Evolutionary conservation across 2,888 invertebrate species (phyloP).

Genomic region (Dendrolimus houi): DNA sequence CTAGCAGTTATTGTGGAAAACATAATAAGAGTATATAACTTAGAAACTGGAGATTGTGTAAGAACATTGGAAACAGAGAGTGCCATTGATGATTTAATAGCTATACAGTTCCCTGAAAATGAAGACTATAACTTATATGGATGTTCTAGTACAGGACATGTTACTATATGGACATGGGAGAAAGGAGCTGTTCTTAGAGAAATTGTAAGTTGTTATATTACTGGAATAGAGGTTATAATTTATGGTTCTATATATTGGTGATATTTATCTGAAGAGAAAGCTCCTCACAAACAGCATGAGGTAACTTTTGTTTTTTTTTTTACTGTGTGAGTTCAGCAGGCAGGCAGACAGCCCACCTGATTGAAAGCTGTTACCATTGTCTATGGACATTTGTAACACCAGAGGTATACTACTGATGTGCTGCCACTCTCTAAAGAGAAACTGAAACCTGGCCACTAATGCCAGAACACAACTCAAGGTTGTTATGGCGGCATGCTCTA

Average conservation of each 20-base stretch:
- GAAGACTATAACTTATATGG: conserved; percentile 61
- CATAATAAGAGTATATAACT: conserved; percentile 57
- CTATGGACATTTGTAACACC: background rate
- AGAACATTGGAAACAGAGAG: conserved; percentile 56
- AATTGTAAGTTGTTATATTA: conserved; percentile 32
- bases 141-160: conserved; percentile 49
- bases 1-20: conserved; percentile 62
- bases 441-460: background rate
- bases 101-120: conserved; percentile 52
- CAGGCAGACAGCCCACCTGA: background rate
- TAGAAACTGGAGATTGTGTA: conserved; percentile 59
- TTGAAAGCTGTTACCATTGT: background rate
- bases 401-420: background rate
- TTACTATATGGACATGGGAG: conserved; percentile 68
- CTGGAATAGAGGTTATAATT: too few relatives aligned
- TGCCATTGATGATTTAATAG: conserved; percentile 39
- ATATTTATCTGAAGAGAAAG: too few relatives aligned
- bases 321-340: background rate
- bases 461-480: background rate
- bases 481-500: background rate
- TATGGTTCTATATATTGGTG: too few relatives aligned
- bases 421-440: background rate
- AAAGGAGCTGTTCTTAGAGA: conserved; percentile 64
- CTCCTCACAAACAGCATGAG: too few relatives aligned
- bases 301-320: too few relatives aligned